Evolutionary conservation across 2,888 invertebrate species (phyloP), one percentile per base, ranked within the genome.

Genomic region (Microctonus hyperodae): DNA sequence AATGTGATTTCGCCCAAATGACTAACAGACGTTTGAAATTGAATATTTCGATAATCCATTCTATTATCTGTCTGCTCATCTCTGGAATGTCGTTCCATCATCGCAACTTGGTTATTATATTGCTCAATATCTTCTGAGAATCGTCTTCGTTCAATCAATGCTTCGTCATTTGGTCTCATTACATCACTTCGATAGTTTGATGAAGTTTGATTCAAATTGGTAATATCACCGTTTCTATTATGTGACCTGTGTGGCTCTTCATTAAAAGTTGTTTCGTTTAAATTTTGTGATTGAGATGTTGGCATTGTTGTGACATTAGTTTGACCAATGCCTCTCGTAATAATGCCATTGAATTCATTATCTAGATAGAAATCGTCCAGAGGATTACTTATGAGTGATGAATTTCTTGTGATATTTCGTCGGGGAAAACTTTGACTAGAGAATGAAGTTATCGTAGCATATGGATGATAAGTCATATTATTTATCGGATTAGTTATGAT

Each of bases 371-470:
- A 80, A 44, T 75, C 76, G 66, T 82, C 80, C n/a, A 82, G 69
- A 0, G 80, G 82, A 68, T 82, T 82, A 68, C 76, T 77, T 50
- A 78, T 80, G 9, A 81, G 72, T n/a, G 79, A 79, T 6, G 80
- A 78, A 69, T 82, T 78, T 31, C 81, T 75, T 22, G 75, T 70
- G 0, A 78, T 67, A 31, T 71, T 74, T 48, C 75, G 72, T 3
- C 81, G 78, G 1, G 82, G 80, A 22, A 79, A 78, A 59, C 79
- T 81, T 53, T 79, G 78, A 64, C 76, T 75, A 6, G 79, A 77
- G 33, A 78, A 76, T 59, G 76, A 78, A n/a, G 77, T 74, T 50
- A 79, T 72, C 0, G 76, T 70, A 3, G 75, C 70, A 63, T 78
- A 79, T 9, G 78, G 80, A 25, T 67, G 67, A 48, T 77, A 79